These are phyloP conservation scores for Spermophilus dauricus DNA, from an alignment of 2,113 vertebrate species.

Conservation along the genomic window DNA sequence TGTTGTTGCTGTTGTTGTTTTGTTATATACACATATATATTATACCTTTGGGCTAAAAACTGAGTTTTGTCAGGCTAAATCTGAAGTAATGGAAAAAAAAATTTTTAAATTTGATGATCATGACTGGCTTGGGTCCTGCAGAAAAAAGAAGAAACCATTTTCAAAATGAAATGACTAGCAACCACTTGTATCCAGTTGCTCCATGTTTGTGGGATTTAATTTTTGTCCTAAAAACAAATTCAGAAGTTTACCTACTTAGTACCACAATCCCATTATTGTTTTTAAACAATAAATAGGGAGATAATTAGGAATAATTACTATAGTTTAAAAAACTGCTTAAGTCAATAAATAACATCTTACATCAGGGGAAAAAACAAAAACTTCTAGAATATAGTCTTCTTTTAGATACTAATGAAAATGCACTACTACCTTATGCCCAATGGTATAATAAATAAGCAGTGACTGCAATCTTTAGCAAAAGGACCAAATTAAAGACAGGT, in stretches of 20 bases:
- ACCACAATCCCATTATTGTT: conserved; percentile 44
- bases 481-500: conserved; percentile 91
- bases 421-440: conserved; percentile 92
- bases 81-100: conserved; percentile 30
- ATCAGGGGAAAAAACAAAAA: conserved; percentile 2
- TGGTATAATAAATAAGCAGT: conserved; percentile 94
- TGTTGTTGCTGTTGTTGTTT: conserved; percentile 61
- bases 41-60: conserved; percentile 92
- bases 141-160: conserved; percentile 59
- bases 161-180: conserved; percentile 68
- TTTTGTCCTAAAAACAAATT: conserved; percentile 58
- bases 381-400: conserved; percentile 45
- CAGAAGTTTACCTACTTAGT: conserved; percentile 58
- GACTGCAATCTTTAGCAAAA: conserved; percentile 91
- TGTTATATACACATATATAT: conserved; percentile 89
- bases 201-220: neutral
- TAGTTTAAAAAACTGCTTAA: conserved; percentile 46
- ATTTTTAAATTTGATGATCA: neutral
- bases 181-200: conserved; percentile 37
- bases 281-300: conserved; percentile 62
- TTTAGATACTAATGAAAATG: neutral
- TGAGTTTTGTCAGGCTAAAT: conserved; percentile 67
- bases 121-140: neutral
- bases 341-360: conserved; percentile 49
- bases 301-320: conserved; percentile 48